Base-by-base conservation (phyloP, 1,140 invertebrate genomes). In the Drosophila nebulosa region DNA sequence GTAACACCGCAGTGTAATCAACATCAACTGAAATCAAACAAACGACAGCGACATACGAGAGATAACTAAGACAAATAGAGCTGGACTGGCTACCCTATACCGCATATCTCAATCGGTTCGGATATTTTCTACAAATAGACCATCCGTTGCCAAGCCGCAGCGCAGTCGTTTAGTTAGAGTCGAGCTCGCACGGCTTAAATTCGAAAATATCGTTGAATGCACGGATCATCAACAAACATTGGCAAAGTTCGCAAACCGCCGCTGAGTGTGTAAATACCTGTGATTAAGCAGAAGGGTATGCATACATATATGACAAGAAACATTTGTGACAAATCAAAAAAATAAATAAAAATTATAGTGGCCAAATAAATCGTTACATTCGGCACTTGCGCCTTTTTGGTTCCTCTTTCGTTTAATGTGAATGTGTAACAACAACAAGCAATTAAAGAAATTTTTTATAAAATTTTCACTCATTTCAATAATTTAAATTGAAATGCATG, bases 1-100 rank as follows among this genome's bases (percentile, higher is more conserved):
- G 39, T 46, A 46, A 46, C 39, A 46, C 39, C 39, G 39, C 39
- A 46, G 39, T 46, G 39, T 46, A 46, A 46, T 46, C 39, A 46
- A 46, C 39, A 46, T 46, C 39, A 46, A 46, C 39, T 46, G 39
- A 46, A 46, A 46, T 46, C 39, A 46, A 46, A 46, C 39, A 46
- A 46, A 46, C 39, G 39, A 46, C 39, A 46, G 39, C 39, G 39
- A 46, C 39, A 46, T 16, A 46, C n/a, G n/a, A 18, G 39, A 46
- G 39, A 46, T 46, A 46, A 46, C 39, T 46, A 46, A 46, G 39
- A 46, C 39, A 46, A 46, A 46, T 46, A 46, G 39, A 46, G 39
- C 39, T 18, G 39, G 39, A 46, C 39, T 46, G 35, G 35, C 35
- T 36, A n/a, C n/a, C n/a, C 35, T 36, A 36, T 36, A 14, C 35